These are phyloP conservation scores for Hippocampus mohnikei DNA, from an alignment of 2,113 vertebrate genomes.

Conservation along the genomic window DNA sequence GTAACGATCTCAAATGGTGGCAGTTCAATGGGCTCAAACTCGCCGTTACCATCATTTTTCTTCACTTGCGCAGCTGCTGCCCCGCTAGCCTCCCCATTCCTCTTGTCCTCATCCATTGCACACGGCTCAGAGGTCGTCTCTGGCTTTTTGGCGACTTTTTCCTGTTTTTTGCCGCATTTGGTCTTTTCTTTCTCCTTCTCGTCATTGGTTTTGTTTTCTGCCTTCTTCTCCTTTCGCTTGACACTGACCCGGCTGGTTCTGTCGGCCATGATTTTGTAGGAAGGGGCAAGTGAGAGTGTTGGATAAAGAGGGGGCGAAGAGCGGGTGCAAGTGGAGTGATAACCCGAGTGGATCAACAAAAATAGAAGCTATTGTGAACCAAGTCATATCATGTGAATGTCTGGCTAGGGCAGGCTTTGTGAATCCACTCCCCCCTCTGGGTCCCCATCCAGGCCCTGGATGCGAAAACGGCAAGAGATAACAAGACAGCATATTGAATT, in stretches of 20 bases:
- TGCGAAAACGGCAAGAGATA: constrained; percentile 58
- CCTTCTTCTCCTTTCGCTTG: constrained; percentile 64
- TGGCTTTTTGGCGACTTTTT: constrained; percentile 48
- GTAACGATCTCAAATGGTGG: constrained; percentile 90
- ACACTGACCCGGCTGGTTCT: constrained; percentile 47
- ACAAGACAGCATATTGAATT: constrained; percentile 4
- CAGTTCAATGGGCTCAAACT: constrained; percentile 77
- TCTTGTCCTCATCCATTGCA: constrained; percentile 30
- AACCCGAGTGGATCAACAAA: constrained; percentile 54
- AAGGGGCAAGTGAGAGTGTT: constrained; percentile 32
- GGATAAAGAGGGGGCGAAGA: constrained; percentile 24
- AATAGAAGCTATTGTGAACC: constrained; percentile 67
- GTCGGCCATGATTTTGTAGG: constrained; percentile 61
- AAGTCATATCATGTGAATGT: constrained; percentile 45
- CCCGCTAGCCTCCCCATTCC: constrained; percentile 30
- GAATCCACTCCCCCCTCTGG: constrained; percentile 41
- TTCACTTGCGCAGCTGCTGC: constrained; percentile 33
- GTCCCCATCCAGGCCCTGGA: constrained; percentile 34
- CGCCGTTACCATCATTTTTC: constrained; percentile 59
- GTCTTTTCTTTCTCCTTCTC: constrained; percentile 53
- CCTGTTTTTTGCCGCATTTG: constrained; percentile 41
- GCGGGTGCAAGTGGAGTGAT: constrained; percentile 43
- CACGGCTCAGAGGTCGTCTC: constrained; percentile 38
- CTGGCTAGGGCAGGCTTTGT: constrained; percentile 25
- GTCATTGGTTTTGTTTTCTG: constrained; percentile 51